Evolutionary conservation across 2,888 invertebrate species (phyloP), one percentile per base, ranked within the genome.

Genomic region (Chelonus formosanus): DNA sequence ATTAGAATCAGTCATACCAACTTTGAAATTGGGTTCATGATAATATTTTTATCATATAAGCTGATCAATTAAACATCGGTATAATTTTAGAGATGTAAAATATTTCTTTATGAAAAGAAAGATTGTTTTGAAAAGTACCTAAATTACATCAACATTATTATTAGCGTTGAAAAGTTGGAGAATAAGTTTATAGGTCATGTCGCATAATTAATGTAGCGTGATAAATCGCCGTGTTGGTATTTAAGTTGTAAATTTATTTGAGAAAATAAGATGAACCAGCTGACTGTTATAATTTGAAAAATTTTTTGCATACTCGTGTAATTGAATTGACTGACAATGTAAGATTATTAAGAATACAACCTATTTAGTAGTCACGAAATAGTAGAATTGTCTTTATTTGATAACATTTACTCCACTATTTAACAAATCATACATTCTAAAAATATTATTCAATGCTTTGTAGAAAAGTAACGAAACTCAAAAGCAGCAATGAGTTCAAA

Each of bases 261-360:
- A 48, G 10, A 48, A 48, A 48, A 48, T 48, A 10, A 48, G 10
- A 48, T 48, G 31, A 48, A 45, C 10, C 10, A 31, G 48, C 10
- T 48, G 6, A 20, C 10, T 20, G 31, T 20, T 48, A 48, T 48
- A 31, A 20, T 48, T 48, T 10, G 48, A 10, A 48, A 20, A 48
- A 48, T 59, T 59, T 45, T 59, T 59, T 45, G 59, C 35, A 48
- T 50, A 48, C n/a, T 59, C 59, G 31, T 31, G 48, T 59, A 59
- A 59, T 59, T 59, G 50, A 10, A 48, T 59, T 59, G 47, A 48
- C 48, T 59, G 48, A 47, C 35, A 59, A 59, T 48, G 59, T 48
- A 6, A 35, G 31, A 59, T 48, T 59, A 48, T 20, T 20, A 59
- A 48, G 59, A 50, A 59, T 48, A 47, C 48, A 48, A 59, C 34